Evolutionary conservation across 2,797 vertebrate species (phyloP), one percentile per base, ranked within the genome.

Genomic region (Sebastolobus alascanus): DNA sequence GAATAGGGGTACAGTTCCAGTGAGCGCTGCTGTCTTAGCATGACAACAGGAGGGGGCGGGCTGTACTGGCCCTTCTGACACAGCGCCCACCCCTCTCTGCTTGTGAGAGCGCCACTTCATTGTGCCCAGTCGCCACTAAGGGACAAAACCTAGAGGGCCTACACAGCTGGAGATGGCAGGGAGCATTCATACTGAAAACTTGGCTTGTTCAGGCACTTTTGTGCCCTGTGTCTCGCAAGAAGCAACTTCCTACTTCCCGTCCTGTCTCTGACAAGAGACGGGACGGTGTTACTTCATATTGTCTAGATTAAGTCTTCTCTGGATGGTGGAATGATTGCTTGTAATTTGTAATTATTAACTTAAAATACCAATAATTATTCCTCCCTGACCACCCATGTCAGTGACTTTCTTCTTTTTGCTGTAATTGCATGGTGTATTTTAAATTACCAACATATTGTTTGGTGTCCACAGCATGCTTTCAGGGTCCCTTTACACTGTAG

Each of bases 1-100:
- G 94, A 96, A 94, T 93, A 86, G 92, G 90, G 90, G 88, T 94
- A 94, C 93, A 94, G 92, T 94, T 95, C 93, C 94, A 94, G 91
- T 94, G 93, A 94, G 88, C 68, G 90, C 90, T 82, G 89, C 92
- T 84, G 90, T 86, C 92, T 95, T 96, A 94, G 93, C 94, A 96
- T 95, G 92, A 96, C 94, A 95, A 95, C 91, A 93, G 94, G 87
- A 83, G 72, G 55, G 77, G 92, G 90, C 68, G 85, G 88, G 77
- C 60, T 58, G 76, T 59, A 61, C 73, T 79, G 79, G 83, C 77
- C 86, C 86, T 72, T 63, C 84, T 83, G 87, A 92, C 86, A 93
- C 77, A 37, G 89, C 77, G 86, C 87, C 94, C 92, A 93, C 90
- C 94, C 92, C 89, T 90, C 88, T 90, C 87, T 90, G 84, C 93